phyloP scores from a whole-genome alignment of 1,140 invertebrate genomes.

The Ruditapes philippinarum region DNA sequence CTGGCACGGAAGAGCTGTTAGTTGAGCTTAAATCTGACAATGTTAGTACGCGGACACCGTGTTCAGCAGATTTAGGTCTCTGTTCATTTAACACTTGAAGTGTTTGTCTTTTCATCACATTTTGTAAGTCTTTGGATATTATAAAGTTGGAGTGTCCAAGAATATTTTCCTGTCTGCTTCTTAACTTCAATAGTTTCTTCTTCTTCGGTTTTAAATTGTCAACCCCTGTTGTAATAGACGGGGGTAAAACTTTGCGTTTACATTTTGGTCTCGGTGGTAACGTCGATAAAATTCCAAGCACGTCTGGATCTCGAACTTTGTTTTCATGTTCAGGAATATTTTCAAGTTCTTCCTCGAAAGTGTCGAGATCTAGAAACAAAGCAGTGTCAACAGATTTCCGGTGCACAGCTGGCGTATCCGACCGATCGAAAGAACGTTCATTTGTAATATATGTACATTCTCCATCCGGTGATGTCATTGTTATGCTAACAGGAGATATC shows the following conservation, averaged over 20 bases:
- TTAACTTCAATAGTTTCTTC: constrained; percentile 49
- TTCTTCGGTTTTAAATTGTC: constrained; percentile 25
- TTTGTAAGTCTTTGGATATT: constrained; percentile 28
- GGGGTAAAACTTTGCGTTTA: constrained; percentile 52
- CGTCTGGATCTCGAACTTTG: neutral
- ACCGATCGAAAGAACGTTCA: neutral
- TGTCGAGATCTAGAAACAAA: neutral
- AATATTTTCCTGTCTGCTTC: constrained; percentile 11
- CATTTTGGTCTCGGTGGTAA: constrained; percentile 59
- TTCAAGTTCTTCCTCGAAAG: constrained; percentile 59
- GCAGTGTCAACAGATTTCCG: neutral
- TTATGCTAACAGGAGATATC: neutral
- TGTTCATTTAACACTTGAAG: neutral
- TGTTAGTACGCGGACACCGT: neutral
- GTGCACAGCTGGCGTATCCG: neutral
- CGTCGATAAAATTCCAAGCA: neutral
- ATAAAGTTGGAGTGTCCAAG: neutral
- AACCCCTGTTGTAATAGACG: neutral
- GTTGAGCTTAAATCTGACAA: constrained; percentile 35
- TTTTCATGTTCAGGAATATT: neutral
- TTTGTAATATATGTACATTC: neutral
- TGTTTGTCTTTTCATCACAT: constrained; percentile 8
- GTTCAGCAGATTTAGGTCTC: constrained; percentile 46
- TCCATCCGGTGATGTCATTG: neutral
- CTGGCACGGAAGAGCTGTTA: constrained; percentile 53